Evolutionary conservation across 1,140 invertebrate species (phyloP).

Genomic region (Chironomus striatipennis): DNA sequence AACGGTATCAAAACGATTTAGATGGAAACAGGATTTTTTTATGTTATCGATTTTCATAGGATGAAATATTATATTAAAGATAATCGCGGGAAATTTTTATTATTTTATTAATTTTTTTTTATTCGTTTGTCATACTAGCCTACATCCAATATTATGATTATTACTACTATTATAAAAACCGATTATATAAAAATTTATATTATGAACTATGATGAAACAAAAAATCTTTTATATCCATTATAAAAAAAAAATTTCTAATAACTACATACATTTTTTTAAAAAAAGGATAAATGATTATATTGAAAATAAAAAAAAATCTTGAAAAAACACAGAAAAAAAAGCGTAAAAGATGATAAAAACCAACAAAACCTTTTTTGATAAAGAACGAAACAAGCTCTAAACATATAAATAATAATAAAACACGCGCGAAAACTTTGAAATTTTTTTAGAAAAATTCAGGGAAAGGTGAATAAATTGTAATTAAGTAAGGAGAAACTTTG

Average conservation of each 20-base stretch:
- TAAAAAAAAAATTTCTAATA: neutral
- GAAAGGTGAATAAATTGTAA: neutral
- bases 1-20: too few relatives aligned
- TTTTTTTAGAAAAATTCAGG: neutral
- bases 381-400: constrained; percentile 12
- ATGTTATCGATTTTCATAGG: too few relatives aligned
- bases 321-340: neutral
- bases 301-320: neutral
- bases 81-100: too few relatives aligned
- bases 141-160: too few relatives aligned
- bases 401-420: neutral
- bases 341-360: neutral
- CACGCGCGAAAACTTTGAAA: neutral
- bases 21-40: too few relatives aligned
- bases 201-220: neutral
- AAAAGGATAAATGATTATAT: too few relatives aligned
- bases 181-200: neutral
- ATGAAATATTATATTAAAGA: too few relatives aligned
- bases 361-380: neutral
- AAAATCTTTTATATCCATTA: constrained; percentile 14
- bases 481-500: neutral
- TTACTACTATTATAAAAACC: too few relatives aligned
- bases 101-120: too few relatives aligned
- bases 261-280: neutral
- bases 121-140: too few relatives aligned